Evolutionary conservation across 2,888 invertebrate genomes (phyloP), one percentile per base, ranked within the genome.

Genomic region (Dascillus cervinus): DNA sequence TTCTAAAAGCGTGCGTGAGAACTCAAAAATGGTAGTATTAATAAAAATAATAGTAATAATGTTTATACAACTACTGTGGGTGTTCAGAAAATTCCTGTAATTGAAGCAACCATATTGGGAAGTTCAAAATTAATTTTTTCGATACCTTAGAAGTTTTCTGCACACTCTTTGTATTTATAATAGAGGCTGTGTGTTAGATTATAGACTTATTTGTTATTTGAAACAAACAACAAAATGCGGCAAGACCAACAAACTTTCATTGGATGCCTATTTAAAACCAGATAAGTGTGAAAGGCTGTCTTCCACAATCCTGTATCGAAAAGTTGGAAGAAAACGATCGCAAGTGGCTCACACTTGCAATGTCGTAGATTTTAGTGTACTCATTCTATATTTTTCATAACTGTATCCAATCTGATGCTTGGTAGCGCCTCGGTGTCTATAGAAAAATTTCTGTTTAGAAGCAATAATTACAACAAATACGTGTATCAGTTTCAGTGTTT

Each of bases 171-270:
- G 57, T 56, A 60, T 49, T 56, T 58, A 55, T 50, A 57, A 61
- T 64, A 64, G 61, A 60, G 64, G 64, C 64, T 64, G 64, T 64
- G 64, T 64, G 62, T 62, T 64, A 64, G 63, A 56, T n/a, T 53
- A 52, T 58, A 58, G 57, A 54, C 49, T 44, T 36, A 53, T 39
- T 39, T 39, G 41, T 47, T 46, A 41, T 45, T 47, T 45, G 47
- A 45, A 17, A 58, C 60, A n/a, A n/a, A n/a, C n/a, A n/a, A n/a
- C n/a, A n/a, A n/a, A n/a, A n/a, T n/a, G n/a, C n/a, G 57, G 56
- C 54, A 55, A 57, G 58, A 60, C 58, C 59, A 60, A 61, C 52
- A n/a, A n/a, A n/a, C n/a, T n/a, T n/a, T n/a, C 39, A 50, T 44
- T 50, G 52, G 50, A 56, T 50, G 50, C 47, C 53, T 41, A 37